Evolutionary conservation across 2,113 vertebrate genomes (phyloP).

Genomic region (Trematocara macrostoma): DNA sequence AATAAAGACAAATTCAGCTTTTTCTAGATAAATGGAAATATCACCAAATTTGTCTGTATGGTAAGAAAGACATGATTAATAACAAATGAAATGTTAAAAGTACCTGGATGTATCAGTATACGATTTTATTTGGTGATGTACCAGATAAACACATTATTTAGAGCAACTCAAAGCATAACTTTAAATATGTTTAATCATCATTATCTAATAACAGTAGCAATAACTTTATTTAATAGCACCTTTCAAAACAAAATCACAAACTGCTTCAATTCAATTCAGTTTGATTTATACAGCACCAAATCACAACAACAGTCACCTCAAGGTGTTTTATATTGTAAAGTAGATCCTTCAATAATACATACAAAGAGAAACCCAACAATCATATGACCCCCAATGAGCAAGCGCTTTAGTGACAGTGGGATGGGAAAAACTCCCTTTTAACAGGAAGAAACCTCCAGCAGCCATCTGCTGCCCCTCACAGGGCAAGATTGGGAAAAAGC

Average conservation of each 20-base stretch:
- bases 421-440: neutral
- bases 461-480: rapidly evolving
- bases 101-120: neutral
- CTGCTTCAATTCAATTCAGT: neutral
- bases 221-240: neutral
- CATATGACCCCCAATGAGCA: neutral
- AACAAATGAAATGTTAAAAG: neutral
- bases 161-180: neutral
- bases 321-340: neutral
- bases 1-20: neutral
- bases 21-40: neutral
- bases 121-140: neutral
- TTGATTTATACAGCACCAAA: neutral
- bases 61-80: neutral
- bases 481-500: neutral
- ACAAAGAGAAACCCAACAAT: neutral
- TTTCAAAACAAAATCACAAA: neutral
- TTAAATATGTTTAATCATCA: neutral
- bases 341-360: neutral
- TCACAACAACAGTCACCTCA: neutral
- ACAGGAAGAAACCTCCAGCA: neutral
- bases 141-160: rapidly evolving
- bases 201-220: neutral
- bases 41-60: neutral
- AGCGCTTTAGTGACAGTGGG: neutral